These are phyloP conservation scores for Halcyon leucocephala DNA, from an alignment of 2,797 vertebrate genomes.

Conservation along the genomic window DNA sequence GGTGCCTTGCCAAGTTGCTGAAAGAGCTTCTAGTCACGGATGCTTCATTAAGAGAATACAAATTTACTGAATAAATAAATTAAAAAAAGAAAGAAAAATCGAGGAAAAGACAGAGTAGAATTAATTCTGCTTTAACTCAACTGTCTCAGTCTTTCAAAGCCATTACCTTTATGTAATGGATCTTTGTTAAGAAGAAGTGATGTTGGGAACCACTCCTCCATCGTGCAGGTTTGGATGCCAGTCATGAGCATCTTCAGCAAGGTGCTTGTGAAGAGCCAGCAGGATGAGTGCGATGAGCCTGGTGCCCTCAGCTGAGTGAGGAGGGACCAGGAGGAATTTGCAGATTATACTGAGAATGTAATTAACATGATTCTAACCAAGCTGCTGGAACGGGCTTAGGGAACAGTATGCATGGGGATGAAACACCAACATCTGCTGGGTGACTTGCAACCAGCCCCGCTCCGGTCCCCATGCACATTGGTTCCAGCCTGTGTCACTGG, in stretches of 20 bases:
- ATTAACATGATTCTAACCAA: neutral
- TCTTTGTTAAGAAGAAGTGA: neutral
- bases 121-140: neutral
- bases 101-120: neutral
- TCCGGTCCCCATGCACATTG: rapidly evolving
- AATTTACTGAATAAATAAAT: neutral
- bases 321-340: neutral
- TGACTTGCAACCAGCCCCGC: neutral
- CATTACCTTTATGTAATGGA: neutral
- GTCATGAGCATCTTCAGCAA: rapidly evolving
- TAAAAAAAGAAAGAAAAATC: neutral
- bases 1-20: neutral
- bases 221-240: neutral
- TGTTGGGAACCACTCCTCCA: rapidly evolving
- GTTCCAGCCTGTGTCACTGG: rapidly evolving
- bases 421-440: neutral
- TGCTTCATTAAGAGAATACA: neutral
- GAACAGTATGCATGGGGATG: no score
- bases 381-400: neutral
- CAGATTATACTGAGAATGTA: neutral
- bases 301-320: neutral
- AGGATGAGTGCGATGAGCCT: rapidly evolving
- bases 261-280: neutral
- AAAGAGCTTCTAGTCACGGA: neutral
- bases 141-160: neutral